Evolutionary conservation across 2,888 invertebrate species (phyloP).

Genomic region (Germaria angustata): DNA sequence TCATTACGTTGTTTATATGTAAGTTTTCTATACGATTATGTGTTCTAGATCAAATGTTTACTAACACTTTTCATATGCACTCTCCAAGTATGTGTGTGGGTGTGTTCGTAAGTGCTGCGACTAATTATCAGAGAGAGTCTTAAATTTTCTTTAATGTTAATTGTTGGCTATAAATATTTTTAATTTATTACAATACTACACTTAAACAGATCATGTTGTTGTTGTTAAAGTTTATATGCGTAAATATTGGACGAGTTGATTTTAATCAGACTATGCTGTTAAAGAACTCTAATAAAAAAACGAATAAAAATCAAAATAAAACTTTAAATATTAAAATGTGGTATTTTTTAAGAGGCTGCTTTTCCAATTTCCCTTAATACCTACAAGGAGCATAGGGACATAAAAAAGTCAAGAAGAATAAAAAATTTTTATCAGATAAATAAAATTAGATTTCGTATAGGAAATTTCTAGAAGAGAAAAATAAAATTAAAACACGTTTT

Average conservation of each 20-base stretch:
- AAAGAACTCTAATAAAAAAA: no score
- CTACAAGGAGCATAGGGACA: no score
- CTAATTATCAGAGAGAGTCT: constrained; percentile 14
- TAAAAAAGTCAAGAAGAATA: not conserved
- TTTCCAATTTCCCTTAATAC: no score
- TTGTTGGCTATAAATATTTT: constrained; percentile 20
- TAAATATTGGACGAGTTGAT: constrained; percentile 12
- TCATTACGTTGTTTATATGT: constrained; percentile 10
- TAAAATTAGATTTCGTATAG: not conserved
- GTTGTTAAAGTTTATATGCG: not conserved
- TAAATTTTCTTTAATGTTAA: not conserved
- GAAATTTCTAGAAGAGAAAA: not conserved
- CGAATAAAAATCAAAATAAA: no score
- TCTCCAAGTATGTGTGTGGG: no score
- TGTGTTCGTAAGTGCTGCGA: not conserved
- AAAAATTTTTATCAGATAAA: constrained; percentile 10
- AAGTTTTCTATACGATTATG: not conserved
- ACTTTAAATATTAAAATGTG: no score
- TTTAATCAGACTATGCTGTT: no score
- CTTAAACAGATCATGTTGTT: constrained; percentile 5
- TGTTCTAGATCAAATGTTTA: constrained; percentile 30
- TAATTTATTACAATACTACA: constrained; percentile 36
- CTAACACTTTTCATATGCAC: constrained; percentile 37
- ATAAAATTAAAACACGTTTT: not conserved
- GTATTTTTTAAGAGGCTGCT: no score